Base-by-base conservation (phyloP, 2,113 vertebrate genomes). In the Mastomys natalensis region DNA sequence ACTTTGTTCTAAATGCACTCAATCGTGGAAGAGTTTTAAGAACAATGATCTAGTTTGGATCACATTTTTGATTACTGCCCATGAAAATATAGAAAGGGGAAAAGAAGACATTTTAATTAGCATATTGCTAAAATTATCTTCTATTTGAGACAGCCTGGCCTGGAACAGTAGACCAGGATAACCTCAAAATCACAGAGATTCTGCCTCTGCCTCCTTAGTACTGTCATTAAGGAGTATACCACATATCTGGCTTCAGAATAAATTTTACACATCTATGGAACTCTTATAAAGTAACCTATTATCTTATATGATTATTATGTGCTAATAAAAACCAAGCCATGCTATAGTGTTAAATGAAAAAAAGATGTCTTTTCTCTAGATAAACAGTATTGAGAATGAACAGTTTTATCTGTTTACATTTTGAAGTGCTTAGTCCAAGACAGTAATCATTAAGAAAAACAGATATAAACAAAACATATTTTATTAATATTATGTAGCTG, bases 401-500 rank as follows among this genome's bases (percentile, higher is more conserved):
- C 26, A 78, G 8, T 55, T 96, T 94, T 77, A n/a, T 85, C 64
- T 94, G 40, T 72, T 87, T 94, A 43, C 11, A 72, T 87, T 89
- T 96, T 91, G 76, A 31, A 90, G 93, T 87, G 9, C 51, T 80
- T 53, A 94, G 34, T 91, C 51, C 43, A 60, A 70, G 62, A 84
- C 37, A 95, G 68, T 94, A 94, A 60, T 92, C 55, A 87, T 93
- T 89, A 91, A 92, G 60, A 88, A 95, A 95, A 93, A 88, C 26
- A 93, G 11, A 93, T 62, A 9, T 91, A 89, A 95, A 76, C 87
- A 84, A 97, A 95, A 58, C 26, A 45, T 73, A 74, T 64, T 96
- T 95, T 97, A 73, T 95, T 95, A 95, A 92, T 84, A 97, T 87
- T 91, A 84, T 72, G 22, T 21, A 91, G 22, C 60, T 91, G 55